Evolutionary conservation across 2,888 invertebrate species (phyloP), one percentile per base, ranked within the genome.

Genomic region (Cactoblastis cactorum): DNA sequence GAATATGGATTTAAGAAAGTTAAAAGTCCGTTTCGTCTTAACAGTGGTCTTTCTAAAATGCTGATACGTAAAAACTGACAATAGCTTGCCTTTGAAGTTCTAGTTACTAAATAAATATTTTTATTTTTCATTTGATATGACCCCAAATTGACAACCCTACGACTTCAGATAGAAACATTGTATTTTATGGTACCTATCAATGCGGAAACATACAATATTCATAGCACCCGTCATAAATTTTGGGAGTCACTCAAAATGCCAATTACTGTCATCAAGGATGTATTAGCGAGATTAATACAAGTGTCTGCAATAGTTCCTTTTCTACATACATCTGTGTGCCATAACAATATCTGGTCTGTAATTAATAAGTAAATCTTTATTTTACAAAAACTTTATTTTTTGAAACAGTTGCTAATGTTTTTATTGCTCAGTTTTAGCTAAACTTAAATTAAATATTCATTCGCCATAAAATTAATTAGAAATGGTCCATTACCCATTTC

Each of bases 131-230:
- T 9, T 28, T n/a, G n/a, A n/a, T n/a, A n/a, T n/a, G n/a, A n/a
- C n/a, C n/a, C n/a, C n/a, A n/a, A n/a, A n/a, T 6, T 32, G 43
- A 14, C 43, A 43, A 43, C 43, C 43, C 43, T 43, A 43, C 4
- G 28, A 17, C 37, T 37, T 1, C 11, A 3, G 11, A 28, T 15
- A 41, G 28, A 43, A 32, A 15, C 43, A 14, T 22, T 39, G 39
- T 28, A 43, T 43, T 43, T 43, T 43, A 43, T 43, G 17, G 43
- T 43, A 34, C 34, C 12, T 9, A 48, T 37, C 46, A 46, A 46
- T 46, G 18, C 32, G 18, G 38, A 38, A 49, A 39, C 39, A 28
- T 71, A 57, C 58, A 66, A 72, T 72, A 74, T 71, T 72, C 68
- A 72, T 63, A 61, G 59, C 54, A 57, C 54, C 64, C 62, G 62